Evolutionary conservation across 2,797 vertebrate genomes (phyloP), one percentile per base, ranked within the genome.

Genomic region (Enteromius radiatus): DNA sequence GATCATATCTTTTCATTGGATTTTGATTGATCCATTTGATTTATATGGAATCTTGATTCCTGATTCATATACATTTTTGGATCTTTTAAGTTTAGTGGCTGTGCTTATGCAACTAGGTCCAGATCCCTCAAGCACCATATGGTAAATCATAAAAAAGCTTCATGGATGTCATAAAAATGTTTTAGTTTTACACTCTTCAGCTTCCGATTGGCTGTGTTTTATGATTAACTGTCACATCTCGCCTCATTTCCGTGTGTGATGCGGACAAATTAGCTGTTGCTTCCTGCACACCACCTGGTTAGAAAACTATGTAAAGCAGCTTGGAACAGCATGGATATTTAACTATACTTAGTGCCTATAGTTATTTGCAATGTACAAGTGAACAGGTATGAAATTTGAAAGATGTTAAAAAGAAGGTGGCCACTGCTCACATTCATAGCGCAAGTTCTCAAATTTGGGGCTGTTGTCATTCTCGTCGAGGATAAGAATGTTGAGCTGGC

Each of bases 381-480:
- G 1, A 38, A 14, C 4, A 36, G 21, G 45, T 23, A 63, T 45
- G 4, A 77, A 45, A 47, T 38, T 6, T 41, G 4, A 63, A 45
- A 21, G 26, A 26, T 36, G 43, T 12, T 43, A 11, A 31, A 17
- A 45, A 70, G 9, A 43, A 61, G 12, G 23, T 41, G 41, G 31
- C 4, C 0, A 54, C 6, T 73, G 92, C 95, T 96, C 91, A 98
- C 96, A 96, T 89, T 97, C 96, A 82, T 98, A 97, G 88, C 87
- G 94, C 56, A 95, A 92, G 91, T 96, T 97, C 93, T 98, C 96
- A 91, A 97, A 97, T 92, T 95, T 96, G 14, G 96, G 97, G 87
- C 93, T 96, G 91, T 97, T 98, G 92, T 97, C 97, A 31, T 98
- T 98, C 91, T 97, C 94, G 88, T 98, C 97, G 91, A 96, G 91